Base-by-base conservation (phyloP, 2,888 invertebrate species). In the Aphodius granarius region DNA sequence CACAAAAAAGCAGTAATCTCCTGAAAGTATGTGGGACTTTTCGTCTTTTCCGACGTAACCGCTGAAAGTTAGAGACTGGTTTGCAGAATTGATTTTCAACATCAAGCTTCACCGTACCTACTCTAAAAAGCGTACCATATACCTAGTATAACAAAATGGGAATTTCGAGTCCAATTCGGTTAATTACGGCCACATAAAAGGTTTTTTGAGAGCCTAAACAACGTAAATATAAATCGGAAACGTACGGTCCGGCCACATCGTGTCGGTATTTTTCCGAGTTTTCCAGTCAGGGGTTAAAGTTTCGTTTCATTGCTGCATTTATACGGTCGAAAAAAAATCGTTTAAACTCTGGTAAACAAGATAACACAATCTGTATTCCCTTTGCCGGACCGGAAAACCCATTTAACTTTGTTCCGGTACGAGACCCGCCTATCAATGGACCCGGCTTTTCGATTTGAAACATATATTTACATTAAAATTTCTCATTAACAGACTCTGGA, bases 361-460 rank as follows among this genome's bases (percentile, higher is more conserved):
- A 76, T 76, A 75, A 73, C 66, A 73, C 75, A 78, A 78, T 76
- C 78, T 75, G 78, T 78, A 78, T 78, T 78, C 76, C 64, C 76
- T 75, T 75, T 76, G 71, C 73, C 71, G 74, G 71, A 74, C 75
- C 73, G 76, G 66, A 63, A 76, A 78, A 76, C 76, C 72, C 76
- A 75, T 78, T 78, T 78, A 78, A 78, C 78, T 78, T 78, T 75
- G 65, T 73, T 73, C 72, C 62, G 66, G 70, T 23, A 66, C 78
- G 74, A 73, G 77, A 73, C 65, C 75, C 71, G 77, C 75, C 74
- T 77, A 78, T 78, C 78, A 75, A 78, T 78, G 43, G 43, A 43
- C 43, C 1, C 43, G n/a, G 43, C 3, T 1, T 1, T 3, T 13
- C 43, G 43, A 43, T 43, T 43, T 43, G 6, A 13, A 43, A 6